Evolutionary conservation across 1,140 invertebrate genomes (phyloP), one percentile per base, ranked within the genome.

Genomic region (Alviniconcha marisindica): DNA sequence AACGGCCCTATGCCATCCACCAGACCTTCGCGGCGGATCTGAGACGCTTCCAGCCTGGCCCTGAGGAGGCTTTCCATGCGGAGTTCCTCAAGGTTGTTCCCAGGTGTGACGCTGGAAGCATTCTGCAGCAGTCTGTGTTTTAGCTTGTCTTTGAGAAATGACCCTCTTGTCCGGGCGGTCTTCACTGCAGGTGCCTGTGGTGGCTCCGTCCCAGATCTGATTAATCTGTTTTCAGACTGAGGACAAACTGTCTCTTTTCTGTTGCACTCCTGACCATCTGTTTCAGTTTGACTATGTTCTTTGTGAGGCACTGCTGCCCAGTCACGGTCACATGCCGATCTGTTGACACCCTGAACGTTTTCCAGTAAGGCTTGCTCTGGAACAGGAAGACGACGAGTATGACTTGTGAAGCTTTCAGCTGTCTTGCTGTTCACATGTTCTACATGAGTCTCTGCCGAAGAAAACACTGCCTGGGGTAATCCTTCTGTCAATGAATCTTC

Each of bases 1-100:
- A 97, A 97, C 10, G 91, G 90, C 18, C 91, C 91, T 51, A 91
- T 88, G 56, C 91, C 91, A 76, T 48, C 36, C 33, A 28, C 73
- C 10, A 81, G 71, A 4, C 84, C 83, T 44, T 90, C 85, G 28
- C 77, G 85, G 48, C 86, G 51, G 31, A 91, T 83, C 60, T 86
- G 83, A 24, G 83, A 88, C 5, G 86, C 88, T 71, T 90, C 88
- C 77, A 83, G 73, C 73, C 83, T 14, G 36, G 83, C 85, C 31
- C 78, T 80, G 74, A 80, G 28, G 18, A 88, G n/a, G 0, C 84
- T 85, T n/a, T 87, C 85, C 63, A 87, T 79, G 40, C 86, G 81
- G 21, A 88, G 63, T 31, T 86, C 82, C 36, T 89, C 84, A 66
- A 89, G 83, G 3, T 84, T 42, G 28, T 71, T 71, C 18, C 83